phyloP scores from a whole-genome alignment of 2,888 invertebrate genomes.

The Zele albiditarsus region DNA sequence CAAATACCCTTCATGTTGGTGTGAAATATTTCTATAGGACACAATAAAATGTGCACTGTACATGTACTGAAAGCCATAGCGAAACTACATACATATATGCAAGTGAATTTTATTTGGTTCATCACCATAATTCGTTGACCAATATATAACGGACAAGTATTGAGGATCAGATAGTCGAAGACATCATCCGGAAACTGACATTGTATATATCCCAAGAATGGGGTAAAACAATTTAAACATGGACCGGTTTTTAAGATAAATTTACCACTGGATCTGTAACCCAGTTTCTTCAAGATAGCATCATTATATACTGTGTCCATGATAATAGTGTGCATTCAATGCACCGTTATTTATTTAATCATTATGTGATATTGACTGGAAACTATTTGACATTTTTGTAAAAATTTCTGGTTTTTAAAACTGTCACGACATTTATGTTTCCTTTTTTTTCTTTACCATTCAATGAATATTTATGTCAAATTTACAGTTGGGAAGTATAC shows the following conservation, averaged over 20 bases:
- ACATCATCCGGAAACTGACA: neutral
- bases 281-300: neutral
- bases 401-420: too few species aligned
- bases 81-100: neutral
- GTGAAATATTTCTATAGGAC: neutral
- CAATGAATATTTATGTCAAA: too few species aligned
- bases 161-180: neutral
- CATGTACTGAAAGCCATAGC: neutral
- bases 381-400: neutral
- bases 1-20: neutral
- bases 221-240: neutral
- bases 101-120: neutral
- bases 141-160: neutral
- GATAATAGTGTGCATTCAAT: neutral
- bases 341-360: conserved; percentile 18
- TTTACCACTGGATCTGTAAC: conserved; percentile 3
- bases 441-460: too few species aligned
- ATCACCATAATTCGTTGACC: neutral
- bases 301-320: neutral
- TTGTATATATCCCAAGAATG: neutral
- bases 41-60: neutral
- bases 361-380: conserved; percentile 18
- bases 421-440: too few species aligned
- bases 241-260: conserved; percentile 36
- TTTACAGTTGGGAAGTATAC: too few species aligned